phyloP scores from a whole-genome alignment of 1,140 invertebrate genomes.

The Ephestia elutella region DNA sequence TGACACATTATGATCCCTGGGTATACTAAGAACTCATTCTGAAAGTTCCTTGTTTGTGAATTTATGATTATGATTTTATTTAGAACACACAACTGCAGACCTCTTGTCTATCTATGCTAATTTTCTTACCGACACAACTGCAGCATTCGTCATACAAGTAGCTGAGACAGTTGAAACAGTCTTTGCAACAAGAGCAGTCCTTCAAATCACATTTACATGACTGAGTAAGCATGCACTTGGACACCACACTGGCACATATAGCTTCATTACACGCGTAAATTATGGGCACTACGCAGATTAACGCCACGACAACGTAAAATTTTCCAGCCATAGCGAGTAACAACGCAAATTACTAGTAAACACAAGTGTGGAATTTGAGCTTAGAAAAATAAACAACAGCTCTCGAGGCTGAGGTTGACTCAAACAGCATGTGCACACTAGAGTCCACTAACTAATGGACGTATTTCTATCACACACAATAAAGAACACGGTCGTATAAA shows the following conservation, averaged over 20 bases:
- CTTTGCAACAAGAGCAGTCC: conserved; percentile 93
- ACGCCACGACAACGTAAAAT: conserved; percentile 39
- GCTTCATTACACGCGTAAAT: conserved; percentile 86
- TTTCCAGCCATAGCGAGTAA: conserved; percentile 41
- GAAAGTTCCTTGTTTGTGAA: too few relatives aligned
- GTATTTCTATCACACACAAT: too few relatives aligned
- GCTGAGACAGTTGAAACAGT: conserved; percentile 92
- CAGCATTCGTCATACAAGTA: conserved; percentile 95
- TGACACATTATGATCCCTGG: too few relatives aligned
- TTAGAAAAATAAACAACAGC: conserved; percentile 19
- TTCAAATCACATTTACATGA: conserved; percentile 95
- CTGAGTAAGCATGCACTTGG: conserved; percentile 96
- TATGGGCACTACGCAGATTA: conserved; percentile 51
- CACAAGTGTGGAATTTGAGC: conserved; percentile 3
- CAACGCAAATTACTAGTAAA: conserved; percentile 11
- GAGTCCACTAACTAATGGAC: too few relatives aligned
- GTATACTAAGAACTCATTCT: too few relatives aligned
- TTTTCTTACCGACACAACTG: conserved; percentile 90
- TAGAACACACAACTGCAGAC: too few relatives aligned
- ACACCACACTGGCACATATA: conserved; percentile 93
- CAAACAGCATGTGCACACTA: too few relatives aligned
- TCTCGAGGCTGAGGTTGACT: too few relatives aligned
- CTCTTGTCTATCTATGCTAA: too few relatives aligned
- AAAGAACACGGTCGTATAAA: too few relatives aligned
- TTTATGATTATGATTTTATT: too few relatives aligned